Evolutionary conservation across 2,113 vertebrate genomes (phyloP).

Genomic region (Oryzias melastigma): DNA sequence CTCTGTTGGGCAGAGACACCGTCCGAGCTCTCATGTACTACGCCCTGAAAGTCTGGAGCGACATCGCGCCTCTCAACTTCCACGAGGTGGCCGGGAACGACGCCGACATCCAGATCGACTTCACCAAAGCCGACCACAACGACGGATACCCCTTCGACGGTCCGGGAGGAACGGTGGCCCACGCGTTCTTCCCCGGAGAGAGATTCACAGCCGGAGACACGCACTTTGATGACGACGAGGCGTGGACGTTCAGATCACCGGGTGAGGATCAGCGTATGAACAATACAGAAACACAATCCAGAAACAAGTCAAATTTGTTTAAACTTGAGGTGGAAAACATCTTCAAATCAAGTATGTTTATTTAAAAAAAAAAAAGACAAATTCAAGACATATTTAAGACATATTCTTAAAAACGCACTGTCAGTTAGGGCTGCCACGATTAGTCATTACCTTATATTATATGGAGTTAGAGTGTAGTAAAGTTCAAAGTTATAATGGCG

Average conservation of each 20-base stretch:
- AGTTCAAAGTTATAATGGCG: too few species aligned
- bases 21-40: conserved; percentile 95
- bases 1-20: conserved; percentile 86
- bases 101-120: conserved; percentile 96
- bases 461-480: too few species aligned
- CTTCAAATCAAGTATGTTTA: too few species aligned
- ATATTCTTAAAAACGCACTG: neutral
- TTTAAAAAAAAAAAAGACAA: neutral
- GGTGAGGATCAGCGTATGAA: too few species aligned
- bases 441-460: too few species aligned
- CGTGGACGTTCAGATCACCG: conserved; percentile 94
- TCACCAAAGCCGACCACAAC: conserved; percentile 89
- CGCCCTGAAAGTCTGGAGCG: conserved; percentile 95
- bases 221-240: conserved; percentile 94
- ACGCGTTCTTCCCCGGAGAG: conserved; percentile 91
- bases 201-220: conserved; percentile 87
- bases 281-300: too few species aligned
- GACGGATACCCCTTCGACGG: conserved; percentile 95
- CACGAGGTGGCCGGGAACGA: conserved; percentile 91
- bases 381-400: too few species aligned
- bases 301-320: too few species aligned
- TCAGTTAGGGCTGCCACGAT: too few species aligned
- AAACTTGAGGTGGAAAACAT: too few species aligned
- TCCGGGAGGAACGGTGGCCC: conserved; percentile 91
- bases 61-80: conserved; percentile 93